phyloP scores from a whole-genome alignment of 1,140 invertebrate genomes.

The Eulimnadia texana region DNA sequence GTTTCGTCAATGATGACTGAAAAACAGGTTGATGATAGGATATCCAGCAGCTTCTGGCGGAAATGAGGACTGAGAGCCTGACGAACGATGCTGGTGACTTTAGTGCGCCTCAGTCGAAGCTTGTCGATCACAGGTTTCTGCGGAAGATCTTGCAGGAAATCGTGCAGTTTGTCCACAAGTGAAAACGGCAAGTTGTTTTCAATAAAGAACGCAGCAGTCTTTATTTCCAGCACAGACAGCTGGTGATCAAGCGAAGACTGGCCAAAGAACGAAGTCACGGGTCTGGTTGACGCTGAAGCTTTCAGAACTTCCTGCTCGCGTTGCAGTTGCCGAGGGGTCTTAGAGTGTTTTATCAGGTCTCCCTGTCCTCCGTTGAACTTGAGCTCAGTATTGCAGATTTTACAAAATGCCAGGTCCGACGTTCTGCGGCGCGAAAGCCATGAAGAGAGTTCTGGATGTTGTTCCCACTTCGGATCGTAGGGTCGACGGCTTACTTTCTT shows the following conservation, averaged over 20 bases:
- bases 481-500: no score
- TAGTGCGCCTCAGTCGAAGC: no score
- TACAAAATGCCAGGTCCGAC: background rate
- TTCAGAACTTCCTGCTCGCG: background rate
- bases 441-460: no score
- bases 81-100: no score
- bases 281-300: background rate
- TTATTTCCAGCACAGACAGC: background rate
- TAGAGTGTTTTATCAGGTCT: background rate
- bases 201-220: background rate
- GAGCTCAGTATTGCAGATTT: background rate
- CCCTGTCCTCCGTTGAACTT: background rate
- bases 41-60: no score
- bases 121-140: no score
- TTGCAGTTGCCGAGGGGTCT: background rate
- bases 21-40: no score
- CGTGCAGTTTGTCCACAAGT: no score
- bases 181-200: conserved; percentile 1
- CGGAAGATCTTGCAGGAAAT: no score
- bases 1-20: no score
- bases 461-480: no score
- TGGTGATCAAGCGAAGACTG: background rate
- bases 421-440: background rate
- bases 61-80: no score
- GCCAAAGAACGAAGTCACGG: background rate